Base-by-base conservation (phyloP, 2,888 invertebrate species). In the Dexiosoma caninum region DNA sequence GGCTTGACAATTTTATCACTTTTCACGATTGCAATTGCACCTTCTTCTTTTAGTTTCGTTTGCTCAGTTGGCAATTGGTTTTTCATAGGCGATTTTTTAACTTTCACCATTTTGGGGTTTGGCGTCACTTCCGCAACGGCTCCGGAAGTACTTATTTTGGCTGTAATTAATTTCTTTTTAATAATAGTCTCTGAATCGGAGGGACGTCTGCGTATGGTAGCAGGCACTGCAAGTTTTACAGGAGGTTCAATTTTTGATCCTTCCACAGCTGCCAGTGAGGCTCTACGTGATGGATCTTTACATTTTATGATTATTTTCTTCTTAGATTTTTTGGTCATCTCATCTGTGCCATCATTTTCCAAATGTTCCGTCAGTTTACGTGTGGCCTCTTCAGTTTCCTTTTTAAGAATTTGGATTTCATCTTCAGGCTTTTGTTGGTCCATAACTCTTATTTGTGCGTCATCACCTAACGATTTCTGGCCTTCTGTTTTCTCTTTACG, bases 251-350 rank as follows among this genome's bases (percentile, higher is more conserved):
- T 88, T 84, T 85, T 86, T 4, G 88, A 87, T 55, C 84, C 85
- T 77, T 89, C 89, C n/a, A 88, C 86, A 3, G 88, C 88, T 3
- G 89, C 88, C 78, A 89, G 86, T 0, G 89, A 89, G 12, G 89
- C 88, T 10, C 89, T 85, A 4, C 89, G 85, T 0, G n/a, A 6
- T 12, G 69, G 10, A 23, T 44, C 64, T 59, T 64, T 79, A 5
- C 21, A 49, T 80, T 74, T 78, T 8, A 64, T 30, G 8, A 49
- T 14, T 3, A 69, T 12, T 23, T 67, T 78, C 32, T 67, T 81
- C 35, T 66, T 81, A 0, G 8, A 9, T 67, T 77, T 74, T 7
- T 35, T 30, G 9, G 35, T 19, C 0, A 9, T n/a, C 0, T 69
- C 59, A 2, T 30, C 5, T 19, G 19, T 2, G n/a, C 5, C 9